Evolutionary conservation across 1,140 invertebrate species (phyloP).

Genomic region (Atta cephalotes): DNA sequence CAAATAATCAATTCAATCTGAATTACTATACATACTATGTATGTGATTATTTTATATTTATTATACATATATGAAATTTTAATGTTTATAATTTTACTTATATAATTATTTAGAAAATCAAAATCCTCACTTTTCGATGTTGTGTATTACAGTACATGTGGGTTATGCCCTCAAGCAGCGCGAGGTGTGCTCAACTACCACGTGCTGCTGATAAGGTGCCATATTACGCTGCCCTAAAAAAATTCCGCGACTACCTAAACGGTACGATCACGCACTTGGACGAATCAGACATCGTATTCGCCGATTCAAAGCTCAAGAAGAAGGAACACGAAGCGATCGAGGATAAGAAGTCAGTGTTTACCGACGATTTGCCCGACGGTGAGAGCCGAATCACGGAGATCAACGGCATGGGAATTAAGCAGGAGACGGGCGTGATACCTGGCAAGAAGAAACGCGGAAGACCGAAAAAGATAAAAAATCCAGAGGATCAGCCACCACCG

Average conservation of each 20-base stretch:
- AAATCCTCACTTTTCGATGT: conserved; percentile 59
- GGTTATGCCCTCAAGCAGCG: conserved; percentile 99
- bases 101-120: neutral
- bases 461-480: conserved; percentile 93
- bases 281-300: conserved; percentile 97
- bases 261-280: conserved; percentile 95
- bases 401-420: conserved; percentile 85
- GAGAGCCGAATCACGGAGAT: conserved; percentile 84
- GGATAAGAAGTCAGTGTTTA: conserved; percentile 86
- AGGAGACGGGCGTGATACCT: conserved; percentile 88
- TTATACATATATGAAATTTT: too few relatives aligned
- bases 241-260: conserved; percentile 97
- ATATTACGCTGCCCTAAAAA: conserved; percentile 97
- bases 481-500: conserved; percentile 88
- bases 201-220: conserved; percentile 98
- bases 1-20: too few relatives aligned
- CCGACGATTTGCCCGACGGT: conserved; percentile 83
- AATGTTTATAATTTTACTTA: neutral
- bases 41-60: too few relatives aligned
- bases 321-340: conserved; percentile 87
- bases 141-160: conserved; percentile 94
- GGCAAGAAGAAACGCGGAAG: conserved; percentile 95
- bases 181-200: conserved; percentile 97
- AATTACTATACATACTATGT: too few relatives aligned
- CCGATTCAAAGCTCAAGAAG: conserved; percentile 91